Conservation (phyloP, 2,113 vertebrate genomes). For the Psophia crepitans region DNA sequence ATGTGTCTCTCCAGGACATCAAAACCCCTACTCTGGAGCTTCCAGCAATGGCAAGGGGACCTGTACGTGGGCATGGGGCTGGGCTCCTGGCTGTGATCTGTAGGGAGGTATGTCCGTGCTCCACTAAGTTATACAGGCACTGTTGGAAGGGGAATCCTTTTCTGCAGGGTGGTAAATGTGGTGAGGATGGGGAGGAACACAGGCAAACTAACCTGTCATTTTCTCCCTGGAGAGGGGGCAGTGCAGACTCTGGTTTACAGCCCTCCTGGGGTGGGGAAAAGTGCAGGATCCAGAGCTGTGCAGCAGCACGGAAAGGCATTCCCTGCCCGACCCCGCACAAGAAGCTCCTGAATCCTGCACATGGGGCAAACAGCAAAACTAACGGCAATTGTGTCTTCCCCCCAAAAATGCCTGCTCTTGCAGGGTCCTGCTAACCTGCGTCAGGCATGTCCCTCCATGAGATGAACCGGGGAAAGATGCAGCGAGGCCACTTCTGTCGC, state of each 20-base stretch:
- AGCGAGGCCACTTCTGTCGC: background rate
- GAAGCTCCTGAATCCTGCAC: background rate
- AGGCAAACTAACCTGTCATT: background rate
- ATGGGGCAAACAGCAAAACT: background rate
- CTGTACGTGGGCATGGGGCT: accelerated
- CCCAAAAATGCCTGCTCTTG: accelerated
- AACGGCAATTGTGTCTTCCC: accelerated
- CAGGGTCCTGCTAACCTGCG: background rate
- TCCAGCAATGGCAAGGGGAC: accelerated
- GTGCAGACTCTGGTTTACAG: background rate
- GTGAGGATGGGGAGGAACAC: background rate
- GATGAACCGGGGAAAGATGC: background rate
- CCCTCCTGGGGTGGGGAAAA: background rate
- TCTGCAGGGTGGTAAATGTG: background rate
- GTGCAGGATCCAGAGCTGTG: accelerated
- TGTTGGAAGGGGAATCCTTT: background rate
- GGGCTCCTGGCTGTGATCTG: background rate
- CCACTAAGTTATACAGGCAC: accelerated
- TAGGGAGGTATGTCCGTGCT: accelerated
- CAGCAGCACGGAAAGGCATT: background rate
- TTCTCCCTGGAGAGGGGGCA: background rate
- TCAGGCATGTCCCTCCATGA: background rate
- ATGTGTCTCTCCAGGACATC: background rate
- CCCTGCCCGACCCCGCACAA: accelerated
- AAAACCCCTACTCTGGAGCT: background rate